Percentiles rank a stretch among this genome's conserved stretches.
These are phyloP conservation scores for Solen grandis DNA, from an alignment of 1,140 invertebrate genomes.

Conservation along the genomic window DNA sequence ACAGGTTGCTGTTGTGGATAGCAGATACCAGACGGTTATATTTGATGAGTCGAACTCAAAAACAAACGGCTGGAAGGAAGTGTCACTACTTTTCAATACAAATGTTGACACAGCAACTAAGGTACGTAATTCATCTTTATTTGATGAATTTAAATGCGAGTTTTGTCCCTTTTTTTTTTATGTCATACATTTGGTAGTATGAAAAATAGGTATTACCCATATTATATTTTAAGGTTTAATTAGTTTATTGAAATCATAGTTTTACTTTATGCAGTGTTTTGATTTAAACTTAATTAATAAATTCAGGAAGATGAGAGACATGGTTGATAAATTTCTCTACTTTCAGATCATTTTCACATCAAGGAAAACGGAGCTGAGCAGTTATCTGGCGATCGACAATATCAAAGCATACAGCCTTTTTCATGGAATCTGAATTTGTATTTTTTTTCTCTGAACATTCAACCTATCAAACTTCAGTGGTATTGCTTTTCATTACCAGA, in stretches of 20 bases:
- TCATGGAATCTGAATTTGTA: no score
- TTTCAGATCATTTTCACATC: conserved; percentile 37
- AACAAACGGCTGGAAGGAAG: conserved; percentile 17
- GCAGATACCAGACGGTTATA: neutral
- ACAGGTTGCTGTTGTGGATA: neutral
- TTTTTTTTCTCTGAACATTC: no score
- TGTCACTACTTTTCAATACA: conserved; percentile 2
- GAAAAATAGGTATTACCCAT: neutral
- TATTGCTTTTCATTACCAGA: no score
- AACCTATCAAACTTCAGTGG: no score
- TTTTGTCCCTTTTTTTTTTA: neutral
- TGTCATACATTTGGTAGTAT: neutral
- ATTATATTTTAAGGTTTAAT: neutral
- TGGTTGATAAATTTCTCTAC: neutral
- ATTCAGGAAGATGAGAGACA: no score
- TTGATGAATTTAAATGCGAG: neutral
- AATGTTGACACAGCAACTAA: no score
- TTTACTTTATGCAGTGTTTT: neutral
- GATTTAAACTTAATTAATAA: no score
- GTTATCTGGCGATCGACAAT: conserved; percentile 30
- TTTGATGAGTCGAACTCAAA: neutral
- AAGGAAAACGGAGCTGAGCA: neutral
- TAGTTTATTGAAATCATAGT: neutral
- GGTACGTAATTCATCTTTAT: no score
- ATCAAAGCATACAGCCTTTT: conserved; percentile 17